Conservation (phyloP, 2,797 vertebrate genomes). For the Semotilus atromaculatus region DNA sequence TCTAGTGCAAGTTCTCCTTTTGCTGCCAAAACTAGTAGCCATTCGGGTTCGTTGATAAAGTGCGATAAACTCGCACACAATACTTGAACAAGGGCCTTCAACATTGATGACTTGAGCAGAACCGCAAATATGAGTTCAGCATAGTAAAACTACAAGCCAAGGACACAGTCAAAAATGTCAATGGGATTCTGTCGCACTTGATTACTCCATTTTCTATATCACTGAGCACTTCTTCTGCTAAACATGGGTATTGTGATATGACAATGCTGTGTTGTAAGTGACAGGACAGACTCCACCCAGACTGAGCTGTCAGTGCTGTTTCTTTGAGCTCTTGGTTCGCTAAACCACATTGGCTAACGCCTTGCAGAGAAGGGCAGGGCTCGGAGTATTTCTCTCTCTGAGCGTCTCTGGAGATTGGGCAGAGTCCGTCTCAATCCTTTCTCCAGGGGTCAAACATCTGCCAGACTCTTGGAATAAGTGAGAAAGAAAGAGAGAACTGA, state of each 20-base stretch:
- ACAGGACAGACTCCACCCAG: conserved; percentile 34
- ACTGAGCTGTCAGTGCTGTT: conserved; percentile 32
- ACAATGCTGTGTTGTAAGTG: conserved; percentile 27
- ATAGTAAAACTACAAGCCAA: not conserved
- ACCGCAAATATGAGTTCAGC: not conserved
- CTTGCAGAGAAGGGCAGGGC: conserved; percentile 50
- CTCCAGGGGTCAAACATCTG: conserved; percentile 54
- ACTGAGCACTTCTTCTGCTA: not conserved
- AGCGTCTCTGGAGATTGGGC: conserved; percentile 60
- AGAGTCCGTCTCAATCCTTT: conserved; percentile 55
- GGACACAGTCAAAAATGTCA: not conserved
- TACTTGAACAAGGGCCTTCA: not conserved
- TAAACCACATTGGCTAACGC: conserved; percentile 46
- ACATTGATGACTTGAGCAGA: not conserved
- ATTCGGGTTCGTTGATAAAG: not conserved
- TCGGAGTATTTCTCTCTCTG: conserved; percentile 19
- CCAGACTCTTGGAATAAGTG: conserved; percentile 33
- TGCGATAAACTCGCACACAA: not conserved
- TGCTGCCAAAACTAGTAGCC: not conserved
- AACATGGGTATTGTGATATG: conserved; percentile 17
- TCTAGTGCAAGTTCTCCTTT: conserved; percentile 21
- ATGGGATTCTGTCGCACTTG: not conserved
- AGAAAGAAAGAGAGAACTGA: conserved; percentile 32
- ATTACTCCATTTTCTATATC: not conserved
- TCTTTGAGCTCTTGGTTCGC: conserved; percentile 39